phyloP scores from a whole-genome alignment of 92 coral and sea anemone genomes.

The Pocillopora meandrina region DNA sequence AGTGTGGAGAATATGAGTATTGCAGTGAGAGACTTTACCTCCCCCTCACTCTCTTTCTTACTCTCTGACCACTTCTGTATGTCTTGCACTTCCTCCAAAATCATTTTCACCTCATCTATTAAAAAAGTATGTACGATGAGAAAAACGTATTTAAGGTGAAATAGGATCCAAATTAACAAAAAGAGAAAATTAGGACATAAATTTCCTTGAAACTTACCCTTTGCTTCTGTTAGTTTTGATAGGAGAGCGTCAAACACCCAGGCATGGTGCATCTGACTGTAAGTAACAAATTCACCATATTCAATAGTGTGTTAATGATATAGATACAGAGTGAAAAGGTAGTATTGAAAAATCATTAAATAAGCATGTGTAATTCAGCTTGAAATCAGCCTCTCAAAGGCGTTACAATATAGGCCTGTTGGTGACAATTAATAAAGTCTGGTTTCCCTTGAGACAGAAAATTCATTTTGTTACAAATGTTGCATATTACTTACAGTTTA shows the following conservation, averaged over 20 bases:
- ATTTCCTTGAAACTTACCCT: slow-evolving; percentile 14
- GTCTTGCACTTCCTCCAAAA: slow-evolving; percentile 40
- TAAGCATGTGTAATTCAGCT: too few species aligned
- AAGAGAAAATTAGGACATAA: too few species aligned
- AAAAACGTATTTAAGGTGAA: neutral
- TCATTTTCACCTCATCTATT: slow-evolving; percentile 39
- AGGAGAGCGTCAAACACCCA: slow-evolving; percentile 38
- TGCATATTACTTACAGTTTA: too few species aligned
- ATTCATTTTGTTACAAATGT: too few species aligned
- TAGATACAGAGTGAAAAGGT: neutral
- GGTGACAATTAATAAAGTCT: too few species aligned
- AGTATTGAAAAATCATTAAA: too few species aligned
- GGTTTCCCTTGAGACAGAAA: too few species aligned
- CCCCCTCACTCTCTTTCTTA: slow-evolving; percentile 56
- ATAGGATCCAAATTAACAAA: too few species aligned
- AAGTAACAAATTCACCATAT: neutral
- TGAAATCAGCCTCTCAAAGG: too few species aligned
- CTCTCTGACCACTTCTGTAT: slow-evolving; percentile 47
- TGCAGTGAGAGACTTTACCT: slow-evolving; percentile 35
- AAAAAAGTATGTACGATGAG: neutral
- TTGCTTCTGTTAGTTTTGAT: slow-evolving; percentile 37
- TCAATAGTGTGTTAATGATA: neutral
- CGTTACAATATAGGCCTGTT: too few species aligned
- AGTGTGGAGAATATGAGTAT: too few species aligned
- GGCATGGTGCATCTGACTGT: slow-evolving; percentile 50